Evolutionary conservation across 2,113 vertebrate species (phyloP).

Genomic region (Canis aureus): DNA sequence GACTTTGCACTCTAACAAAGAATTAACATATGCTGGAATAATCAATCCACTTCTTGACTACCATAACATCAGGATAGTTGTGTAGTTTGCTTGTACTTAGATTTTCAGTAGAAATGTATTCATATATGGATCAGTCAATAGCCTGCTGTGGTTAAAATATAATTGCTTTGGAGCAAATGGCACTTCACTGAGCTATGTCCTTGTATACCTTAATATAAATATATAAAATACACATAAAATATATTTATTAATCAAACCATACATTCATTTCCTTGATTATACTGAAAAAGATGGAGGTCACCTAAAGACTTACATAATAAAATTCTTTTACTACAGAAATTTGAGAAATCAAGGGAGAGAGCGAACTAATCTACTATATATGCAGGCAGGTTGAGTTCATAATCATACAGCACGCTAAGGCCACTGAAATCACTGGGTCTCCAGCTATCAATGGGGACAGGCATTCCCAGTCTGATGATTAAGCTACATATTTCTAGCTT

Average conservation of each 20-base stretch:
- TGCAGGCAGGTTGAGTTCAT: neutral
- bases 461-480: neutral
- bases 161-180: neutral
- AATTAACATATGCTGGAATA: neutral
- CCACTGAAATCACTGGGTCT: neutral
- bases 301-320: neutral
- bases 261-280: neutral
- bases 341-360: neutral
- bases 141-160: neutral
- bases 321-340: neutral
- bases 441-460: neutral
- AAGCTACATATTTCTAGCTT: neutral
- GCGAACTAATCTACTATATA: neutral
- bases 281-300: neutral
- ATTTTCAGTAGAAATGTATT: constrained; percentile 28
- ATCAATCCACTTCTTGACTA: neutral
- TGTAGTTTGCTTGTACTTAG: neutral
- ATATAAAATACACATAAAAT: neutral
- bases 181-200: neutral
- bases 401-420: neutral
- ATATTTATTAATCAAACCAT: neutral
- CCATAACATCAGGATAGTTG: neutral
- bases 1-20: constrained; percentile 24
- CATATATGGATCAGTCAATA: neutral
- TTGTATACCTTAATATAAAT: neutral